A percentile compares a stretch with the other conserved stretches of the same genome.
phyloP scores from a whole-genome alignment of 2,888 invertebrate species.

The Cordilura impudica region DNA sequence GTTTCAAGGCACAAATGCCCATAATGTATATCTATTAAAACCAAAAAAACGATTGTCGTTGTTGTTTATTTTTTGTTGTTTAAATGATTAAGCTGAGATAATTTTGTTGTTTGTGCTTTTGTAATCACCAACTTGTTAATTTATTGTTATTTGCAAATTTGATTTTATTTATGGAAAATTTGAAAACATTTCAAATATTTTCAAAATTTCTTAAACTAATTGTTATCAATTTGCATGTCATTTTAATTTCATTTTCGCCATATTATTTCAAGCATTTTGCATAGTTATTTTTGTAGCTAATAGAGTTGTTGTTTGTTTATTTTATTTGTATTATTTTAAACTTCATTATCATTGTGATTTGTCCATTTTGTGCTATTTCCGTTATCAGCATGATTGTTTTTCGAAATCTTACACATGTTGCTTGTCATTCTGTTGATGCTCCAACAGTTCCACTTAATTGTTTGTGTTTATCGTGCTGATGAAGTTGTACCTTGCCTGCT shows the following conservation, averaged over 20 bases:
- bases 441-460: background rate
- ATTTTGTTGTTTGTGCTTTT: background rate
- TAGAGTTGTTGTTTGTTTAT: constrained; percentile 1
- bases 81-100: background rate
- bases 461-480: background rate
- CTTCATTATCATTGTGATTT: background rate
- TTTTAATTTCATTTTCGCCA: constrained; percentile 29
- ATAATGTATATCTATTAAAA: constrained; percentile 18
- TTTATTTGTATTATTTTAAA: constrained; percentile 9
- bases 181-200: background rate
- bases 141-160: background rate
- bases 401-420: background rate
- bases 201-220: background rate
- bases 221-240: background rate
- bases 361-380: constrained; percentile 23
- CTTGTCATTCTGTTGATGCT: background rate
- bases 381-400: background rate
- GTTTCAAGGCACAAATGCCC: constrained; percentile 20
- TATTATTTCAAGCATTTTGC: constrained; percentile 20
- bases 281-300: background rate
- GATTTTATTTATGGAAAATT: background rate
- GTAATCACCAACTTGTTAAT: background rate
- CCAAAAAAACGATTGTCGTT: constrained; percentile 12
- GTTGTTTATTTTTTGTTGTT: constrained; percentile 6
- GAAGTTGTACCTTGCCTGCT: background rate